phyloP scores from a whole-genome alignment of 1,140 invertebrate species.

The Papilio polyxenes region DNA sequence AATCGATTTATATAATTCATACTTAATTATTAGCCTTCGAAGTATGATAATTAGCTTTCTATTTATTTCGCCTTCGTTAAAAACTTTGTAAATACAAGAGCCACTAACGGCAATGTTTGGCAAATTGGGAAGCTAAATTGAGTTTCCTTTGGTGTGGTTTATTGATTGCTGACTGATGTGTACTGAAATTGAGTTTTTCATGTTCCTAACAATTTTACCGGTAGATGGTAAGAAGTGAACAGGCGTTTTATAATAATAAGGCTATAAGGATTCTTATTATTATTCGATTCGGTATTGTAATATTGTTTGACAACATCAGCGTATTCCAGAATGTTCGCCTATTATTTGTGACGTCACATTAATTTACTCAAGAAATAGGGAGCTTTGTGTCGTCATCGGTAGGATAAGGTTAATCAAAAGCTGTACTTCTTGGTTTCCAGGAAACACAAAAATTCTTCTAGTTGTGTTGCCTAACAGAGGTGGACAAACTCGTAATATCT shows the following conservation, averaged over 20 bases:
- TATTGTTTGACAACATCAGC: not conserved
- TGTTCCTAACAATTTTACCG: not conserved
- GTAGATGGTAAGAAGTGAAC: not conserved
- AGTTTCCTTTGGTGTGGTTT: conserved; percentile 28
- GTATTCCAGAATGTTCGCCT: too few relatives aligned
- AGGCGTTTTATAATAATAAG: not conserved
- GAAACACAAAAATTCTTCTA: too few relatives aligned
- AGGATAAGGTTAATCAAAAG: too few relatives aligned
- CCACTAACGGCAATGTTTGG: conserved; percentile 19
- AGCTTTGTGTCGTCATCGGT: too few relatives aligned
- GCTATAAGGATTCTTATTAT: not conserved
- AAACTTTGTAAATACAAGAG: conserved; percentile 20
- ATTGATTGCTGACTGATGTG: conserved; percentile 25
- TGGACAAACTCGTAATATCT: too few relatives aligned
- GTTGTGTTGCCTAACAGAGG: too few relatives aligned
- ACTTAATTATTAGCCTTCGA: not conserved
- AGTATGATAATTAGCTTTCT: not conserved
- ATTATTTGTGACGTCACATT: too few relatives aligned
- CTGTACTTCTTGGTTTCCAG: too few relatives aligned
- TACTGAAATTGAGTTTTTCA: conserved; percentile 25
- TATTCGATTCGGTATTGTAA: not conserved
- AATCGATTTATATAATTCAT: not conserved
- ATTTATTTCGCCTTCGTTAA: not conserved
- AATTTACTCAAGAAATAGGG: too few relatives aligned
- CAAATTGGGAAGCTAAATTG: conserved; percentile 18